Evolutionary conservation across 2,888 invertebrate genomes (phyloP), one percentile per base, ranked within the genome.

Genomic region (Andrena praecox): DNA sequence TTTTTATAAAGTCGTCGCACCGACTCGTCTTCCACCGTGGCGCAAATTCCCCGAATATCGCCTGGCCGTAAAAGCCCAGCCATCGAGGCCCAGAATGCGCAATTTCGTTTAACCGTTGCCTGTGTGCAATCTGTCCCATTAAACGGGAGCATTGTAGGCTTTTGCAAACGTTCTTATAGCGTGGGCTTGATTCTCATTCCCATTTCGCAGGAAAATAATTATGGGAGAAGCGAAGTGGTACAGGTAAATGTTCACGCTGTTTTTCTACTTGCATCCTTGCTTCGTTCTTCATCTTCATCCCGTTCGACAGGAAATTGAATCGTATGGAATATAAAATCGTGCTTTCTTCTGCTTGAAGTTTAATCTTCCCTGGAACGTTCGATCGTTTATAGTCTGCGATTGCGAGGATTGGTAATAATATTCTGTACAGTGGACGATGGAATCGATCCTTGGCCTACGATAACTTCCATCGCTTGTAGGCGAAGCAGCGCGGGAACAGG

Each of bases 401-500:
- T 27, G 1, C 16, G 16, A 5, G 2, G 6, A 6, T 35, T 0
- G 48, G 24, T n/a, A 31, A n/a, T 35, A 31, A 64, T 31, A 54
- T 72, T 59, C 10, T 8, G 7, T 5, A n/a, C 16, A 7, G 24
- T 81, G 72, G 73, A 68, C 54, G 27, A 62, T n/a, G 24, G 31
- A 56, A 74, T 80, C 76, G 74, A 86, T 80, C 59, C 67, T 29
- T 70, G 64, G 80, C 60, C 77, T 71, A 52, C 56, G 78, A 75
- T 72, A 78, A 80, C 77, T 85, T 86, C 71, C 64, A 79, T 87
- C 83, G 81, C 85, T 83, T 74, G 83, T 70, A 48, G 72, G 29
- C 60, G 60, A 80, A 69, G 79, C 81, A 63, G 66, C 71, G 27
- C 66, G 59, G 64, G 78, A 54, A 74, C 63, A 67, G 72, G 63